Conservation (phyloP, 1,140 invertebrate genomes). For the Reticulitermes speratus region DNA sequence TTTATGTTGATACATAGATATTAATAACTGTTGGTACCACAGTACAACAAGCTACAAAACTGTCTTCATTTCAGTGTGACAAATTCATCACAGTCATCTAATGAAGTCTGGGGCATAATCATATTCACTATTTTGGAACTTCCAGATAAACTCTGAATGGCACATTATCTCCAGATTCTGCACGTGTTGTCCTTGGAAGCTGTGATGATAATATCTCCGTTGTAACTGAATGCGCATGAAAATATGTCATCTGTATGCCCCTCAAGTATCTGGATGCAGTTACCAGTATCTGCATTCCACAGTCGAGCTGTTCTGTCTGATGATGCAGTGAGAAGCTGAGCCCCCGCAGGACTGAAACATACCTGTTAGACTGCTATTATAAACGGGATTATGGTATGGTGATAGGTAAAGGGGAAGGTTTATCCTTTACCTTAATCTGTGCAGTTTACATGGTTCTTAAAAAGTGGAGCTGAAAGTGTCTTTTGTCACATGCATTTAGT, state of each 20-base stretch:
- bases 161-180: slow-evolving; percentile 60
- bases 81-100: too few species aligned
- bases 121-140: too few species aligned
- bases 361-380: slow-evolving; percentile 53
- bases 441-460: too few species aligned
- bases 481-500: too few species aligned
- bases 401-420: background rate
- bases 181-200: slow-evolving; percentile 74
- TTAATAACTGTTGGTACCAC: too few species aligned
- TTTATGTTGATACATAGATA: too few species aligned
- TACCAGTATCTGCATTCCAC: slow-evolving; percentile 69
- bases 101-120: too few species aligned
- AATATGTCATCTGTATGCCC: slow-evolving; percentile 78
- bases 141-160: too few species aligned
- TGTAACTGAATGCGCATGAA: slow-evolving; percentile 74
- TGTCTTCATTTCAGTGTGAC: too few species aligned
- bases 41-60: too few species aligned
- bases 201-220: slow-evolving; percentile 73
- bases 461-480: too few species aligned
- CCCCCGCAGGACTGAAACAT: slow-evolving; percentile 75
- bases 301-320: slow-evolving; percentile 71
- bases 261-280: slow-evolving; percentile 60
- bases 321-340: slow-evolving; percentile 68
- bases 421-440: too few species aligned
- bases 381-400: background rate